Percentiles rank a stretch among this genome's conserved stretches.
Evolutionary conservation across 2,113 vertebrate species (phyloP).

Genomic region (Nansenia antarctica): DNA sequence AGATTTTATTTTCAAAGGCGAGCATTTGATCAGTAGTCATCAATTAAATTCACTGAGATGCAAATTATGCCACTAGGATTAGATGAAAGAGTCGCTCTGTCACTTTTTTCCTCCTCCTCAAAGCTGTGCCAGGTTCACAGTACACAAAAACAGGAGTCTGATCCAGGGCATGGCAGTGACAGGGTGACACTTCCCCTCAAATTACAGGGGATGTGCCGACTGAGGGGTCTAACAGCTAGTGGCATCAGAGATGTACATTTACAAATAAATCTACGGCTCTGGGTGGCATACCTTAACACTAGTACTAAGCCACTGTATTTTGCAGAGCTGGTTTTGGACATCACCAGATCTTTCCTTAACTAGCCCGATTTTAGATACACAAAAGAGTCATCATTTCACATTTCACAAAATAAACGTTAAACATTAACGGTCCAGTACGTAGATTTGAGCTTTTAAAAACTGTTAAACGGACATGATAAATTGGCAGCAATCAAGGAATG

Average conservation of each 20-base stretch:
- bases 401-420: too few relatives aligned
- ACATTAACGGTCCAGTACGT: too few relatives aligned
- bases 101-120: constrained; percentile 70
- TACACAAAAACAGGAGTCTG: constrained; percentile 62
- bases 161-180: constrained; percentile 68
- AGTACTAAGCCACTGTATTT: too few relatives aligned
- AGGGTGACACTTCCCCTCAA: constrained; percentile 75
- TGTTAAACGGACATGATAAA: too few relatives aligned
- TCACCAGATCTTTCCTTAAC: too few relatives aligned
- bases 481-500: too few relatives aligned
- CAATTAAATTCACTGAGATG: constrained; percentile 77
- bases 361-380: too few relatives aligned
- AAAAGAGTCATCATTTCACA: too few relatives aligned
- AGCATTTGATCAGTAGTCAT: constrained; percentile 80
- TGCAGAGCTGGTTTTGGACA: too few relatives aligned
- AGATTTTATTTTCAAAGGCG: constrained; percentile 75
- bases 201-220: constrained; percentile 69
- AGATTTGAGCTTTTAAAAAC: too few relatives aligned
- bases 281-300: constrained; percentile 36
- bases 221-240: constrained; percentile 69
- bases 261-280: constrained; percentile 65
- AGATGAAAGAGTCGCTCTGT: constrained; percentile 79
- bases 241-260: constrained; percentile 60
- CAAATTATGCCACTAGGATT: constrained; percentile 72
- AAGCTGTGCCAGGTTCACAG: constrained; percentile 58